Base-by-base conservation (phyloP, 2,797 vertebrate genomes). In the Parauchenoglanis ngamensis region DNA sequence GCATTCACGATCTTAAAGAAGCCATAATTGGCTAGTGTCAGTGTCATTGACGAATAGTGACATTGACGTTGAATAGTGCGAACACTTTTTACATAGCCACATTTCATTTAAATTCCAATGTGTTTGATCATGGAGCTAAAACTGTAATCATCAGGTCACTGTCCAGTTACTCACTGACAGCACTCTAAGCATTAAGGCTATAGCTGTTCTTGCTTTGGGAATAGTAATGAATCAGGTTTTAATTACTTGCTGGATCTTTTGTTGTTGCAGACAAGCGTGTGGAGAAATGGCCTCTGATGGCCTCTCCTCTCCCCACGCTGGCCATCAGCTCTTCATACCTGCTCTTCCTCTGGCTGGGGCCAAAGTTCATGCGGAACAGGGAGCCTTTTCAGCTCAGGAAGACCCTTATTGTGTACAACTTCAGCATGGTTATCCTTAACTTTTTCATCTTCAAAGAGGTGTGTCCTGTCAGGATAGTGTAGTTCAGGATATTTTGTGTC, bases 401-500 rank as follows among this genome's bases (percentile, higher is more conserved):
- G 91, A 96, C 97, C 31, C 96, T 99, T 90, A 97, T 99, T 79
- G 63, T 96, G 93, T 99, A 99, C 96, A 99, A 99, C 95, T 99
- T 99, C 93, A 97, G 98, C 88, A 99, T 99, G 98, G 98, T 99
- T 94, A 95, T 99, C 92, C 96, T 99, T 91, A 99, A 99, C 94
- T 95, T 99, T 94, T 99, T 98, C 94, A 99, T 99, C 94, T 99
- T 98, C 93, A 98, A 98, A 97, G 98, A 99, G 98, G 98, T 98
- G 89, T 40, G 93, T 82, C 12, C 35, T 54, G 11, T 46, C n/a
- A 67, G 67, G 15, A 73, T 82, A 25, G 21, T 17, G 21, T 1
- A 46, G 2, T n/a, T 46, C 23, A 63, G 23, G 25, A 46, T 2
- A 2, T 31, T 73, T 73, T 21, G n/a, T 56, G 75, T 56, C 25